Base-by-base conservation (phyloP, 1,140 invertebrate genomes). In the Drosophila kepulauana region DNA sequence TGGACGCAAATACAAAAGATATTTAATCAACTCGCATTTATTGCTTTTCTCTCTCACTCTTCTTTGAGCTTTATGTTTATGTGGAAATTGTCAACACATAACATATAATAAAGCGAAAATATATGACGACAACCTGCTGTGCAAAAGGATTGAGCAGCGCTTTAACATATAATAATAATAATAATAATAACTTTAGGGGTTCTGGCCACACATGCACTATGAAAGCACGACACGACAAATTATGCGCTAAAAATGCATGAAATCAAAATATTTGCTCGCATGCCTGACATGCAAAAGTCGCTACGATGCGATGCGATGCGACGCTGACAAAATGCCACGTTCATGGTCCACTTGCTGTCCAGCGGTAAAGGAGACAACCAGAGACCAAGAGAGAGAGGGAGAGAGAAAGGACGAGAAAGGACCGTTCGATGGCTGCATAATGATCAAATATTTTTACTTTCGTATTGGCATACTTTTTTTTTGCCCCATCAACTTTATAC, bases 201-300 rank as follows among this genome's bases (percentile, higher is more conserved):
- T 25, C 20, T 41, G 35, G 15, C 15, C 15, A 15, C n/a, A 35
- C 13, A 56, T 28, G 5, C 4, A 20, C 38, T 28, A 43, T 20
- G 41, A 41, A 38, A 63, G 62, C 62, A 16, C 49, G 16, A 33
- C 15, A 5, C 1, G 16, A 25, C 20, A 54, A 65, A 54, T 46
- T 33, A 15, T 65, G 63, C 38, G 38, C 38, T 33, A n/a, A 65
- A 65, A 65, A 65, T 65, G 38, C 63, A 56, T 33, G 51, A 65
- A 65, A 65, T 65, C 63, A 56, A 65, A 65, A 65, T 65, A 56
- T 65, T 65, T 56, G 45, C 11, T 25, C 28, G 49, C 56, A 56
- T 54, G 38, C 28, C 58, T 33, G 43, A 48, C 58, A 46, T 48
- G 25, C 41, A 10, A 41, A 57, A 57, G 51, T 54, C 30, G 30